Evolutionary conservation across 1,140 invertebrate genomes (phyloP).

Genomic region (Saccostrea glomerata): DNA sequence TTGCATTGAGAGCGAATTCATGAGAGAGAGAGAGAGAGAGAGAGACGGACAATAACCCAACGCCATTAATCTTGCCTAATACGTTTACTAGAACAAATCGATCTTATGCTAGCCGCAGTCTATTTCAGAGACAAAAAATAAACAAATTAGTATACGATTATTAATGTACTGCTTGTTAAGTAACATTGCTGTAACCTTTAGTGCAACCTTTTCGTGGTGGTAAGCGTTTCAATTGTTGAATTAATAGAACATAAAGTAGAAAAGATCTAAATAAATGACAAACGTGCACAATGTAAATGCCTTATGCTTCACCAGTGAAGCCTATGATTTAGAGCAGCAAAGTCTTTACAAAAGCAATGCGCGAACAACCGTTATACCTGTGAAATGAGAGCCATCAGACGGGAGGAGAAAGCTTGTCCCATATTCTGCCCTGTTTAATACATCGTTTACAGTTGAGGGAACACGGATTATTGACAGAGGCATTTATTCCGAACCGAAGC

Average conservation of each 20-base stretch:
- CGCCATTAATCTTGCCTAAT: background rate
- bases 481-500: background rate
- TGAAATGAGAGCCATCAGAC: background rate
- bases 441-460: slow-evolving; percentile 23
- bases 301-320: background rate
- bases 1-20: background rate
- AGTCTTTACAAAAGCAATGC: background rate
- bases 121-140: background rate
- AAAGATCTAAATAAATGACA: background rate
- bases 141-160: background rate
- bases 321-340: background rate
- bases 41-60: too few species aligned
- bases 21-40: slow-evolving; percentile 7
- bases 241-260: background rate
- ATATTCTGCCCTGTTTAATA: background rate
- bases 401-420: slow-evolving; percentile 26
- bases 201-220: background rate
- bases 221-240: background rate
- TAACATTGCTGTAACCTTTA: background rate
- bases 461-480: slow-evolving; percentile 5
- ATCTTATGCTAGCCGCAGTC: background rate
- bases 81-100: background rate
- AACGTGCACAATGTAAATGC: background rate
- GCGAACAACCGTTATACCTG: background rate
- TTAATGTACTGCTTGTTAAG: background rate